Percentiles rank a stretch among this genome's conserved stretches.
phyloP scores from a whole-genome alignment of 1,140 invertebrate genomes.

The Brachystomella parvula region DNA sequence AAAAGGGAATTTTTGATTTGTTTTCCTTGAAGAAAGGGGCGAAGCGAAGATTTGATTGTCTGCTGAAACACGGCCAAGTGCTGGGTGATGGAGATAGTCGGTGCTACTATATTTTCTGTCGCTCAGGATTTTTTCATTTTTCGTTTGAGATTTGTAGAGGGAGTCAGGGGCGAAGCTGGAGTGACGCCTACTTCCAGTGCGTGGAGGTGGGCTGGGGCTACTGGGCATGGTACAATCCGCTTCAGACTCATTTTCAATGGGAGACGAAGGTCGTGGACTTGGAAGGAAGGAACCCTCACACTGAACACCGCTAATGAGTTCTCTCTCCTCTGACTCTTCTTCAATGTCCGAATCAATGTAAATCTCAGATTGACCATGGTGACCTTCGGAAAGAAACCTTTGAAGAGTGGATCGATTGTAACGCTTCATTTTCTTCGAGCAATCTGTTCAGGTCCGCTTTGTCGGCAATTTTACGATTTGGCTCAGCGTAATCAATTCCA shows the following conservation, averaged over 20 bases:
- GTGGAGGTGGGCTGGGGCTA: background rate
- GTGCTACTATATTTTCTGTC: conserved; percentile 2
- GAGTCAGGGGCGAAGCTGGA: conserved; percentile 1
- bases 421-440: background rate
- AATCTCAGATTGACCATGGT: conserved; percentile 1
- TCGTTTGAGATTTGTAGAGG: background rate
- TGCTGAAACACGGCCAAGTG: background rate
- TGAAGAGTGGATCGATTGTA: background rate
- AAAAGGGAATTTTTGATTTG: background rate
- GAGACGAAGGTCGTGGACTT: background rate
- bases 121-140: background rate
- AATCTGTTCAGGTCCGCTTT: background rate
- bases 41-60: background rate
- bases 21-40: background rate
- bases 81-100: background rate
- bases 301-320: background rate
- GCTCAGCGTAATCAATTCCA: background rate
- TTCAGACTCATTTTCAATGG: background rate
- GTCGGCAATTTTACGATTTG: background rate
- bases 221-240: background rate
- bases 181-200: background rate
- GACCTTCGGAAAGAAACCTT: conserved; percentile 8
- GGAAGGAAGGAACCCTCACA: background rate
- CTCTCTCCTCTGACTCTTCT: conserved; percentile 8
- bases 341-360: conserved; percentile 10